These are phyloP conservation scores for Toxotes lorentzi DNA, from an alignment of 2,797 vertebrate species.

Conservation along the genomic window DNA sequence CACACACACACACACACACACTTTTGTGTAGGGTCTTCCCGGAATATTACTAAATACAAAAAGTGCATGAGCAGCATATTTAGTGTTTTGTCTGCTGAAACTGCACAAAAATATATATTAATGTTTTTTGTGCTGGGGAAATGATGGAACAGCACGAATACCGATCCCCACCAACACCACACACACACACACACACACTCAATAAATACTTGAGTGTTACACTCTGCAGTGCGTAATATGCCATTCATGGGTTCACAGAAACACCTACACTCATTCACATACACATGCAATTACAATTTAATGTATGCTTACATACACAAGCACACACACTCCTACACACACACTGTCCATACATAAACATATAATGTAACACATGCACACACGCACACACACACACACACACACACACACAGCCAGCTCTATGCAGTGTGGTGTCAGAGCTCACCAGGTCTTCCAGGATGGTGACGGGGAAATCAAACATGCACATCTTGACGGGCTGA, in stretches of 20 bases:
- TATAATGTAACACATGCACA: neutral
- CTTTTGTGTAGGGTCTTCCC: neutral
- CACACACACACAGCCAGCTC: constrained; percentile 1
- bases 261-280: neutral
- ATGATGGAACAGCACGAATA: too few species aligned
- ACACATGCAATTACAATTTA: neutral
- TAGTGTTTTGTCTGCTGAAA: neutral
- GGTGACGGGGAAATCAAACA: constrained; percentile 90
- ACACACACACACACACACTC: neutral
- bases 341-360: neutral
- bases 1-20: constrained; percentile 5
- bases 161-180: too few species aligned
- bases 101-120: too few species aligned
- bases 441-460: constrained; percentile 91
- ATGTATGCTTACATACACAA: neutral
- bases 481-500: constrained; percentile 90
- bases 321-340: neutral
- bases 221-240: neutral
- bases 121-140: too few species aligned
- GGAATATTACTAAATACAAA: neutral
- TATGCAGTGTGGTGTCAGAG: constrained; percentile 11
- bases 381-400: constrained; percentile 8
- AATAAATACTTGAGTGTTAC: neutral
- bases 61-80: neutral
- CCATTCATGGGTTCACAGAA: neutral